Conservation (phyloP, 2,797 vertebrate genomes). For the Sorex maritimensis region DNA sequence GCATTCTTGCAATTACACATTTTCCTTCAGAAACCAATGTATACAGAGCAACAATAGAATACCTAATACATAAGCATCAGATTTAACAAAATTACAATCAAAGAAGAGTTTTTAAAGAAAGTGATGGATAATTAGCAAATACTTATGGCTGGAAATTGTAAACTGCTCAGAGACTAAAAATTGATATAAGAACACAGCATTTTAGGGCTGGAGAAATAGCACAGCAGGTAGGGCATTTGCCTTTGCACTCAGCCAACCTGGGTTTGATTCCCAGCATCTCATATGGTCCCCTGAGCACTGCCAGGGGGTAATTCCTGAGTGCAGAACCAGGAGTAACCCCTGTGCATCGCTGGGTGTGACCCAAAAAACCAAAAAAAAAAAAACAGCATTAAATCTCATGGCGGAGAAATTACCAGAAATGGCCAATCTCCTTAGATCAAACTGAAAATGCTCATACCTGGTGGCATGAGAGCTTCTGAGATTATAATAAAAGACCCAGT, state of each 20-base stretch:
- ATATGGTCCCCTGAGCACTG: too few species aligned
- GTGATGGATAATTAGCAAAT: neutral
- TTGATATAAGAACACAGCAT: neutral
- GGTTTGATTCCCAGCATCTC: too few species aligned
- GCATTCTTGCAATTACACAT: neutral
- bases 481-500: constrained; percentile 69
- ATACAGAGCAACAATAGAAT: neutral
- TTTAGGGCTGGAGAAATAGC: too few species aligned
- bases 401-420: constrained; percentile 5
- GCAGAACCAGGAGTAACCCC: too few species aligned
- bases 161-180: neutral
- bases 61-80: neutral
- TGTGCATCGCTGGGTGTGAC: too few species aligned
- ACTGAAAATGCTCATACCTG: constrained; percentile 54
- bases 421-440: neutral
- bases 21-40: neutral
- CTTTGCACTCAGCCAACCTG: too few species aligned
- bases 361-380: too few species aligned
- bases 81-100: neutral
- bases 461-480: constrained; percentile 73
- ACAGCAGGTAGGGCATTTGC: too few species aligned
- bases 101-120: neutral
- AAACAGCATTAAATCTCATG: neutral
- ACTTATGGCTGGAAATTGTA: neutral
- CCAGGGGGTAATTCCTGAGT: too few species aligned